A percentile compares a stretch with the other conserved stretches of the same genome.
Conservation (phyloP, 2,113 vertebrate species). For the Danionella cerebrum region DNA sequence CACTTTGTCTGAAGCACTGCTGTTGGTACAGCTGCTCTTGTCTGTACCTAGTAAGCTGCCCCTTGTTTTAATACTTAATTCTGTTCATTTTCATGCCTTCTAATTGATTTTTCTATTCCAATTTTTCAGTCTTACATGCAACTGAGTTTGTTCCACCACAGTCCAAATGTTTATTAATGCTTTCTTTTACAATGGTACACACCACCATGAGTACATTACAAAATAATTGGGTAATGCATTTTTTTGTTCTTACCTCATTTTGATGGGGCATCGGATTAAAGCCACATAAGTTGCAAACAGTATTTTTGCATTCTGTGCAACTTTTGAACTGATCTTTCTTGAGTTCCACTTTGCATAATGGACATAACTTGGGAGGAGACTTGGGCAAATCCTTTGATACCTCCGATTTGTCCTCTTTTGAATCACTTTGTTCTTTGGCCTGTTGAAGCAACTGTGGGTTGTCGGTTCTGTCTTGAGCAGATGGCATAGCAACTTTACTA, state of each 20-base stretch:
- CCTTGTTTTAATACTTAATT: too few species aligned
- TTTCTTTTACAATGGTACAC: too few species aligned
- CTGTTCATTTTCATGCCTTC: too few species aligned
- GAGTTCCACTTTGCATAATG: constrained; percentile 78
- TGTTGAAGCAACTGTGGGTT: not conserved
- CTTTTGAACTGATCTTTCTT: constrained; percentile 79
- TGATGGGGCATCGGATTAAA: constrained; percentile 89
- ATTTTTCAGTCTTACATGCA: too few species aligned
- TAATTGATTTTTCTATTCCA: too few species aligned
- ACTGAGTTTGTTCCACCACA: too few species aligned
- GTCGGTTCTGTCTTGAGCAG: constrained; percentile 44
- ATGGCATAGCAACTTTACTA: not conserved
- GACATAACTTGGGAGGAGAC: constrained; percentile 19
- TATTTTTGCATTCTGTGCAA: constrained; percentile 84
- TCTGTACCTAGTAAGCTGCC: too few species aligned
- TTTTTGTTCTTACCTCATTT: constrained; percentile 74
- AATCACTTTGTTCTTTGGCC: not conserved
- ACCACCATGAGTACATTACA: too few species aligned
- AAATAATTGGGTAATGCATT: too few species aligned
- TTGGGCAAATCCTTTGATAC: not conserved
- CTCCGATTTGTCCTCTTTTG: constrained; percentile 15
- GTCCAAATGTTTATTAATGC: too few species aligned
- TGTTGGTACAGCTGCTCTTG: too few species aligned
- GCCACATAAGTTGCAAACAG: constrained; percentile 91
- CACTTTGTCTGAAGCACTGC: too few species aligned